Conservation (phyloP, 2,797 vertebrate genomes). For the Buphagus erythrorhynchus region DNA sequence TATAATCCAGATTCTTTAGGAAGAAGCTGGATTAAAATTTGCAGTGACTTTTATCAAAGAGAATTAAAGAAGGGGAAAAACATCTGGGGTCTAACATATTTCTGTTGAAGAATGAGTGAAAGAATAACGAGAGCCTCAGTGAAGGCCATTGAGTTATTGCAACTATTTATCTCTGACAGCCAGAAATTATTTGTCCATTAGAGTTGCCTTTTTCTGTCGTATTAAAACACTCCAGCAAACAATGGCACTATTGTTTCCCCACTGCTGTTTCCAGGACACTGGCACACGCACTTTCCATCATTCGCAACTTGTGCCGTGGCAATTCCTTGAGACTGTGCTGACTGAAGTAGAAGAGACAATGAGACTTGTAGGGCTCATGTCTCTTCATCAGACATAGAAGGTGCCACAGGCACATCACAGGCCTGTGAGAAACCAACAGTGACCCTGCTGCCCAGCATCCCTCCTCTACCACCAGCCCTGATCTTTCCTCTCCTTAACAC, state of each 20-base stretch:
- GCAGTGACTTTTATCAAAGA: neutral
- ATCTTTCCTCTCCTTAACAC: neutral
- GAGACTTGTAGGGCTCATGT: neutral
- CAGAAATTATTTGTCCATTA: neutral
- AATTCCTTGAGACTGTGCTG: neutral
- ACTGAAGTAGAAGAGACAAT: neutral
- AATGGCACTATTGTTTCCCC: neutral
- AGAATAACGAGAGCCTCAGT: neutral
- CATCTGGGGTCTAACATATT: neutral
- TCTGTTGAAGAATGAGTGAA: neutral
- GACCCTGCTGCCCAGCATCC: neutral
- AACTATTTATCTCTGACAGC: neutral
- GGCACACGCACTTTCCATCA: neutral
- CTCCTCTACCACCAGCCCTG: neutral
- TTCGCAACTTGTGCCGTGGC: neutral
- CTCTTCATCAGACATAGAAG: neutral
- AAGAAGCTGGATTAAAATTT: neutral
- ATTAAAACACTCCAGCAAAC: neutral
- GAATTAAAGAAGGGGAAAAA: neutral
- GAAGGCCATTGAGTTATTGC: neutral
- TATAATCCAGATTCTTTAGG: neutral
- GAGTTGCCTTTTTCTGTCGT: neutral
- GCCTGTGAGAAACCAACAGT: fast-evolving
- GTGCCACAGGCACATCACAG: neutral
- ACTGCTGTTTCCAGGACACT: neutral